Evolutionary conservation across 2,888 invertebrate species (phyloP), one percentile per base, ranked within the genome.

Genomic region (Trissolcus japonicus): DNA sequence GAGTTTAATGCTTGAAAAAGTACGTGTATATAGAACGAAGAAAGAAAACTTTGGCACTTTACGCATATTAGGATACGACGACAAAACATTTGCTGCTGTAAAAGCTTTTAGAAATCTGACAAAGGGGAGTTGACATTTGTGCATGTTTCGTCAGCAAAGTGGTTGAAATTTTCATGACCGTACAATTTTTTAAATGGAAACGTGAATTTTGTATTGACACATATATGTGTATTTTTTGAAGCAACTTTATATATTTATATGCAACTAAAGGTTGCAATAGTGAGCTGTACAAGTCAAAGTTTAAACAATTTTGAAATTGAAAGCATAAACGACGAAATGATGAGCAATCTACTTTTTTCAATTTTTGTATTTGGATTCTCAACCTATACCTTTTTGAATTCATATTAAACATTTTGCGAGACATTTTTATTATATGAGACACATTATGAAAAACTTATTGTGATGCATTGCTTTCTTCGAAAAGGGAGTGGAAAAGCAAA

Each of bases 21-120:
- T 62, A 25, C 46, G 61, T 62, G 74, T 62, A 59, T 62, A 74
- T 54, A 65, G 43, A 57, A 51, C 56, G 29, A 67, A 14, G 16
- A n/a, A 40, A 54, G 59, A 9, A 75, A 75, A 75, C 46, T 68
- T 68, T 68, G 19, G 75, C 51, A 67, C 62, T 67, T 74, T 67
- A 40, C 48, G 57, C 53, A 62, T 53, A 74, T 67, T 67, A 67
- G 62, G 67, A 67, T 53, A 62, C 57, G 59, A 54, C 63, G 57
- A 75, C 75, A 54, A 63, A 75, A 75, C 75, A 75, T 75, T 75
- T 75, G 75, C 68, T 29, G 68, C 63, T 53, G 59, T 59, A 35
- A 75, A 75, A 75, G 75, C 75, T 75, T 75, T 75, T 63, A 75
- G 75, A 63, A 68, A 62, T 68, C 63, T 19, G 50, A 67, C 46